Evolutionary conservation across 2,113 vertebrate species (phyloP), one percentile per base, ranked within the genome.

Genomic region (Amphilophus citrinellus): DNA sequence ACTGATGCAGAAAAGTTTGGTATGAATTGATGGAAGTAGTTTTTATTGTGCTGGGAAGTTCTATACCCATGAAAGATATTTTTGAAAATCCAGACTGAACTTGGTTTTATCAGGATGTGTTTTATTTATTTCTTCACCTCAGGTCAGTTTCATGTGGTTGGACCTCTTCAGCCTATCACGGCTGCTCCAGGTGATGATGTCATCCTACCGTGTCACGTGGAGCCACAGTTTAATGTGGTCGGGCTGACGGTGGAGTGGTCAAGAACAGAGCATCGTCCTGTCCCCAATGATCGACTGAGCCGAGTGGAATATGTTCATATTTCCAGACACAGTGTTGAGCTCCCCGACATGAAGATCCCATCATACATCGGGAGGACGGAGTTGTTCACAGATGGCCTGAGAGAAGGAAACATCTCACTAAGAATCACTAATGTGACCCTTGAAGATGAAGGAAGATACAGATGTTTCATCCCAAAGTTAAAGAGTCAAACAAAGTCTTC

Each of bases 131-230:
- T 35, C 6, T 53, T 20, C n/a, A 56, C 63, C n/a, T 37, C 75
- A 92, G 88, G 39, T 76, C 2, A 24, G 20, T 17, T 11, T 22
- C 13, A 3, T 0, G 9, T 90, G 11, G n/a, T 84, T 1, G 79
- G 85, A 3, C 2, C 87, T 0, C 0, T 2, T 15, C 15, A 22
- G 47, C 61, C 86, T 4, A 18, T 91, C 7, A 1, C 39, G 0
- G 79, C 66, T 0, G 4, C 20, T 1, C 42, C 9, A 0, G 89
- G 89, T 0, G 61, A 85, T 3, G 82, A 89, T 7, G 77, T 84
- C 4, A 24, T 87, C 58, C 77, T 92, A 13, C 89, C 65, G 0
- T 92, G 89, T 22, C 80, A 37, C 1, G 14, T 92, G 57, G 58
- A 80, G 1, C 86, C 89, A 0, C 0, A 0, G 5, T 3, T 39